phyloP scores from a whole-genome alignment of 2,888 invertebrate genomes.

The Blastobasis lacticolella region DNA sequence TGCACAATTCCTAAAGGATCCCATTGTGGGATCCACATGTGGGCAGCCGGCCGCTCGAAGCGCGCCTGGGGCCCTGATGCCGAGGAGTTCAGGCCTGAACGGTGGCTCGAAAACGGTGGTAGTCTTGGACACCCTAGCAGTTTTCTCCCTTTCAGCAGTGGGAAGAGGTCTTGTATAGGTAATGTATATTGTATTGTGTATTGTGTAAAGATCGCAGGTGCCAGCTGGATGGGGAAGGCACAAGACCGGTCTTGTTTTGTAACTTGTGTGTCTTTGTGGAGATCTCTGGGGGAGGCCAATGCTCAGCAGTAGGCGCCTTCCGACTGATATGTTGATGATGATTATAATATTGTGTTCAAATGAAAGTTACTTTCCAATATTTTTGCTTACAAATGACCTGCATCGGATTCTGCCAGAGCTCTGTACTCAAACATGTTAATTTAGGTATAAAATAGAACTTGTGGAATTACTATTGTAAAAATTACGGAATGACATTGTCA shows the following conservation, averaged over 20 bases:
- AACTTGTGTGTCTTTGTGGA: too few species aligned
- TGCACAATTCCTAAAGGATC: constrained; percentile 38
- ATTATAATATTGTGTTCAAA: too few species aligned
- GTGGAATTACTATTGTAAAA: neutral
- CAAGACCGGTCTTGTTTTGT: too few species aligned
- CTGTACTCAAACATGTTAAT: neutral
- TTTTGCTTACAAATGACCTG: too few species aligned
- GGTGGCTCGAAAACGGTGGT: constrained; percentile 32
- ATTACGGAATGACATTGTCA: neutral
- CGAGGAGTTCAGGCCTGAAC: constrained; percentile 34
- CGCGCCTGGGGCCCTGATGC: constrained; percentile 43
- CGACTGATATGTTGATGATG: neutral
- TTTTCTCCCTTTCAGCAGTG: constrained; percentile 42
- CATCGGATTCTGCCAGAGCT: too few species aligned
- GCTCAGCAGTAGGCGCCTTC: neutral
- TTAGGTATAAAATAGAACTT: neutral
- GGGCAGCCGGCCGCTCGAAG: constrained; percentile 41
- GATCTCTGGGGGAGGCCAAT: neutral
- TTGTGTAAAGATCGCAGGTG: neutral
- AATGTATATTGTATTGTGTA: constrained; percentile 1
- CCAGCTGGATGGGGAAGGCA: neutral
- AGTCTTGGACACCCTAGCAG: constrained; percentile 16
- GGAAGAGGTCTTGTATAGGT: constrained; percentile 44
- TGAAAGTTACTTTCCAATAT: too few species aligned
- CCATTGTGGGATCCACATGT: constrained; percentile 28